A percentile compares a stretch with the other conserved stretches of the same genome.
Evolutionary conservation across 2,797 vertebrate species (phyloP).

Genomic region (Philypnodon macrostomus): DNA sequence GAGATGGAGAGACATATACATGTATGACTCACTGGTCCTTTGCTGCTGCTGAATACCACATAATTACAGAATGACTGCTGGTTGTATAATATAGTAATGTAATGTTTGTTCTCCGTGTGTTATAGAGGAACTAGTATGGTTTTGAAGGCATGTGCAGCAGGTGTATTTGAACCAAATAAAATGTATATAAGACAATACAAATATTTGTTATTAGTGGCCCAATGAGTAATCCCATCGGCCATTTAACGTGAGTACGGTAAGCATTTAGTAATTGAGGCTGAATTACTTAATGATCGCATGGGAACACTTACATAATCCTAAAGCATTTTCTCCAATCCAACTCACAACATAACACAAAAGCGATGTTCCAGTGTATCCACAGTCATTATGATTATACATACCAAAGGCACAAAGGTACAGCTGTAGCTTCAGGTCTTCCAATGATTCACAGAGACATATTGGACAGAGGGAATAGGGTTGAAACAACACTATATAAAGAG

Average conservation of each 20-base stretch:
- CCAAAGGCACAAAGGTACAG: slow-evolving; percentile 31
- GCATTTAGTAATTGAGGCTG: slow-evolving; percentile 35
- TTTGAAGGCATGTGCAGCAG: slow-evolving; percentile 1
- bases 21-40: slow-evolving; percentile 35
- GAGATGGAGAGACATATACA: slow-evolving; percentile 12
- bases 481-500: slow-evolving; percentile 66
- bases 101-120: no score
- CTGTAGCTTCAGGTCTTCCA: slow-evolving; percentile 57
- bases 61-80: no score
- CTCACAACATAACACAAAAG: slow-evolving; percentile 3
- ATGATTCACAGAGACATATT: slow-evolving; percentile 60
- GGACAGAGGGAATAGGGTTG: slow-evolving; percentile 37
- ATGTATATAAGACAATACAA: background rate
- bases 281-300: slow-evolving; percentile 39
- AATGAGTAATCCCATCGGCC: slow-evolving; percentile 16
- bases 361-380: background rate
- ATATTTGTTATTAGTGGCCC: slow-evolving; percentile 17
- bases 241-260: slow-evolving; percentile 32
- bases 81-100: no score
- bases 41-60: no score
- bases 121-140: no score
- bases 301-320: slow-evolving; percentile 29
- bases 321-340: slow-evolving; percentile 8
- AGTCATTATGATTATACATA: slow-evolving; percentile 28
- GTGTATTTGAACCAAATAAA: slow-evolving; percentile 8